A percentile compares a stretch with the other conserved stretches of the same genome.
Conservation (phyloP, 2,113 vertebrate species). For the Eptatretus burgeri region DNA sequence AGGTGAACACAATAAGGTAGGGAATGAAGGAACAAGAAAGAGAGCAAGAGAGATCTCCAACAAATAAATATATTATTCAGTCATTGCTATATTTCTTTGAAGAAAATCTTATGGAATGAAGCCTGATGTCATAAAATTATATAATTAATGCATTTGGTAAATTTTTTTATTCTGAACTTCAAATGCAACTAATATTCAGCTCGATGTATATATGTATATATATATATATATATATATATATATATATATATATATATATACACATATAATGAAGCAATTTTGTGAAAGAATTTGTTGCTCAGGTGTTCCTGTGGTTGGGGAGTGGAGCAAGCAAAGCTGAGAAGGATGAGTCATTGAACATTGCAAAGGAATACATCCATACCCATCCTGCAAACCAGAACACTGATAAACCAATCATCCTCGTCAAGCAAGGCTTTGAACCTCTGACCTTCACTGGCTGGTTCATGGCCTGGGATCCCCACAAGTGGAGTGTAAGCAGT, state of each 20-base stretch:
- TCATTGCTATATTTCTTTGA: no score
- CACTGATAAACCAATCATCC: conserved; percentile 24
- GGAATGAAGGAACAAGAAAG: no score
- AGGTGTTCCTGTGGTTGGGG: conserved; percentile 63
- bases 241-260: background rate
- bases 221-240: background rate
- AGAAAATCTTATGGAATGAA: no score
- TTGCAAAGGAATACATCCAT: conserved; percentile 30
- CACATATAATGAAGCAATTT: background rate
- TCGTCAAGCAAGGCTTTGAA: conserved; percentile 41
- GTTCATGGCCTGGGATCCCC: conserved; percentile 58
- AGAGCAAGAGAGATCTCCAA: no score
- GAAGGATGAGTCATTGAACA: conserved; percentile 24
- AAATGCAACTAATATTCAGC: background rate
- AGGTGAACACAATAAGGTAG: no score
- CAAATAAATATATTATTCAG: no score
- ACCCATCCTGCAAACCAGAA: conserved; percentile 40
- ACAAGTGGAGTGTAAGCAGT: conserved; percentile 42
- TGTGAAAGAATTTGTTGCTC: conserved; percentile 3
- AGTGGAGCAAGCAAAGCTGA: conserved; percentile 28
- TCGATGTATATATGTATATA: background rate
- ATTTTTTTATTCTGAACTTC: no score
- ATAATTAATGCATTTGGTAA: no score
- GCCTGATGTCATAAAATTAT: no score
- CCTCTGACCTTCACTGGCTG: conserved; percentile 57